Evolutionary conservation across 2,888 invertebrate genomes (phyloP).

Genomic region (Hecatera dysodea): DNA sequence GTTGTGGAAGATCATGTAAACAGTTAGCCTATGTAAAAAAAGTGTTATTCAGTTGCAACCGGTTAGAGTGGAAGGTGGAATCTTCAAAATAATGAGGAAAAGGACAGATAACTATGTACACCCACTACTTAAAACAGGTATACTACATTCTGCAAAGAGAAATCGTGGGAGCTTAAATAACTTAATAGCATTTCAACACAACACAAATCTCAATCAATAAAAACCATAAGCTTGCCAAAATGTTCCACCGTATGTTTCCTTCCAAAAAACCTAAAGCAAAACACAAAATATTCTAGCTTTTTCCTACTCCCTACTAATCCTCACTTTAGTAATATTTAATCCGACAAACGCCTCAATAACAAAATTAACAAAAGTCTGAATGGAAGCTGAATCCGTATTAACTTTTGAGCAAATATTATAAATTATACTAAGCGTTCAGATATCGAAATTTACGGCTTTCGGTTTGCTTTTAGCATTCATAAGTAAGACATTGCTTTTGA

Average conservation of each 20-base stretch:
- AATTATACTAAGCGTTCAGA: conserved; percentile 68
- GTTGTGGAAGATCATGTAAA: too few relatives aligned
- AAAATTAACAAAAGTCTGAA: conserved; percentile 75
- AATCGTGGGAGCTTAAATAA: too few relatives aligned
- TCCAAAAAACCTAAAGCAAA: conserved; percentile 31
- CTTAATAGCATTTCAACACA: too few relatives aligned
- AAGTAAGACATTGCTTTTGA: conserved; percentile 64
- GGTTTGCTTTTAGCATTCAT: conserved; percentile 61
- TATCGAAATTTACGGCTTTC: conserved; percentile 67
- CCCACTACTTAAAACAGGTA: too few relatives aligned
- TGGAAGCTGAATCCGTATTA: conserved; percentile 60
- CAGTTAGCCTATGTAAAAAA: too few relatives aligned
- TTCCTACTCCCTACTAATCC: conserved; percentile 48
- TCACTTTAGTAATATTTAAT: conserved; percentile 64
- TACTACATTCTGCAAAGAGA: too few relatives aligned
- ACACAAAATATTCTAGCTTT: conserved; percentile 49
- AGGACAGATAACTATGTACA: too few relatives aligned
- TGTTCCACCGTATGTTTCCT: conserved; percentile 36
- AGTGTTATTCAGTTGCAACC: too few relatives aligned
- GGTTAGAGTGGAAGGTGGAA: too few relatives aligned
- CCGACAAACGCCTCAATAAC: conserved; percentile 74
- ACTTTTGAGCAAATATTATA: conserved; percentile 71
- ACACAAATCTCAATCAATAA: too few relatives aligned
- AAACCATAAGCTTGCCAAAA: conserved; percentile 10
- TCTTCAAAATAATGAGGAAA: too few relatives aligned